These are phyloP conservation scores for Incurvaria masculella DNA, from an alignment of 2,888 invertebrate genomes.

Conservation along the genomic window DNA sequence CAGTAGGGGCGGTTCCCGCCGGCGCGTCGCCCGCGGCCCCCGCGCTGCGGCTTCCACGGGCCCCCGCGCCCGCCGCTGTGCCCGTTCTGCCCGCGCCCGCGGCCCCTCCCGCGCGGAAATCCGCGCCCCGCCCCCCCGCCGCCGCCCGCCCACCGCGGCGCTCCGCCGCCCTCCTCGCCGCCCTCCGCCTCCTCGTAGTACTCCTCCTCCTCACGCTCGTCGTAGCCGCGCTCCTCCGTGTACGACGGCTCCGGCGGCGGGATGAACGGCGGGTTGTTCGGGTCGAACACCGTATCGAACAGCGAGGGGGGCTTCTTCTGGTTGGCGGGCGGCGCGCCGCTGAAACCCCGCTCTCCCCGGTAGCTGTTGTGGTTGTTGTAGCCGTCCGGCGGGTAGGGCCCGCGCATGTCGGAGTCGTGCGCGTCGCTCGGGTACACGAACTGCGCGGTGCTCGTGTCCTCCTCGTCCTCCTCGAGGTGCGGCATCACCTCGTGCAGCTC, in stretches of 20 bases:
- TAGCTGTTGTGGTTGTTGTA: constrained; percentile 8
- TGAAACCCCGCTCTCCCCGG: constrained; percentile 6
- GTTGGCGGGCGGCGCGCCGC: constrained; percentile 17
- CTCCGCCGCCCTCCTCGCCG: constrained; percentile 29
- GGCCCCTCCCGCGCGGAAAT: constrained; percentile 31
- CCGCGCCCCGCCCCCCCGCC: constrained; percentile 28
- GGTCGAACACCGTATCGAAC: constrained; percentile 27
- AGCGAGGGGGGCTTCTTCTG: constrained; percentile 31
- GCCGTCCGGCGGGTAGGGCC: background rate
- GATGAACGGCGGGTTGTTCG: constrained; percentile 29
- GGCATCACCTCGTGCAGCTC: constrained; percentile 77
- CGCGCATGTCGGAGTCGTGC: constrained; percentile 7
- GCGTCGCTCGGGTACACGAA: constrained; percentile 36
- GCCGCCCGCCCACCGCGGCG: constrained; percentile 34
- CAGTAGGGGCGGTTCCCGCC: constrained; percentile 21
- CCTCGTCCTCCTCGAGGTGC: constrained; percentile 60
- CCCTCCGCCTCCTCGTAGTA: constrained; percentile 30
- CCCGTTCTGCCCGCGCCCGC: constrained; percentile 40
- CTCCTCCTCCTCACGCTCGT: constrained; percentile 16
- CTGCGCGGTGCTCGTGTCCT: constrained; percentile 42
- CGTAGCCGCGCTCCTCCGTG: constrained; percentile 28
- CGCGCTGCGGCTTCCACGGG: constrained; percentile 22
- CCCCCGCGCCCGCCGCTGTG: constrained; percentile 31
- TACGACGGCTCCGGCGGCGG: constrained; percentile 27
- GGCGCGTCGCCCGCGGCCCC: constrained; percentile 27